Conservation (phyloP, 1,140 invertebrate species). For the Atta colombica region DNA sequence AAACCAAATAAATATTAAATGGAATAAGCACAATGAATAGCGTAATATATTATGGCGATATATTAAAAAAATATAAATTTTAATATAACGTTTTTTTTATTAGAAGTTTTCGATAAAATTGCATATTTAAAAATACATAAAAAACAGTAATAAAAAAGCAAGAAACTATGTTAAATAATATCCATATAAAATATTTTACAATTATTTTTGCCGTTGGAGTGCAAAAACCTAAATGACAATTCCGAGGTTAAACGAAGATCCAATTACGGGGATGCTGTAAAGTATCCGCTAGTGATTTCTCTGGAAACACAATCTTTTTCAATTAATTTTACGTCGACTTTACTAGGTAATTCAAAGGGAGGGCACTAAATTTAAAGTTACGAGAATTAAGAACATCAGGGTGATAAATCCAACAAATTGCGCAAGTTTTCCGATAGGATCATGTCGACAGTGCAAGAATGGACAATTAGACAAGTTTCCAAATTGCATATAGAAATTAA, state of each 20-base stretch:
- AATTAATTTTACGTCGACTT: slow-evolving; percentile 41
- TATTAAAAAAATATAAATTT: no score
- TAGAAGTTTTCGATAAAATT: no score
- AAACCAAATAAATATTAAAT: no score
- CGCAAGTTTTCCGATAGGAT: slow-evolving; percentile 69
- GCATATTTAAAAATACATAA: no score
- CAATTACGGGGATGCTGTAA: slow-evolving; percentile 6
- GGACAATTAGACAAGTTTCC: slow-evolving; percentile 12
- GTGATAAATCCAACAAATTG: slow-evolving; percentile 71
- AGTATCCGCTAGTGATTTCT: slow-evolving; percentile 11
- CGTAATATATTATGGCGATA: no score
- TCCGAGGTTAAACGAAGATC: background rate
- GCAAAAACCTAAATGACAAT: no score
- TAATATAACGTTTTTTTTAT: no score
- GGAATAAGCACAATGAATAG: no score
- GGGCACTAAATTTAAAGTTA: slow-evolving; percentile 58
- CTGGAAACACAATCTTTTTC: slow-evolving; percentile 35
- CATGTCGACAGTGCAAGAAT: slow-evolving; percentile 44
- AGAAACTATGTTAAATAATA: no score
- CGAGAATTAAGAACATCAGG: slow-evolving; percentile 12
- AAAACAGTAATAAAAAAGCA: no score
- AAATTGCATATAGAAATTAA: background rate
- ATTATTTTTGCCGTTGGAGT: no score
- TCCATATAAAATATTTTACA: no score
- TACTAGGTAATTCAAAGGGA: slow-evolving; percentile 47